A percentile compares a stretch with the other conserved stretches of the same genome.
phyloP scores from a whole-genome alignment of 2,113 vertebrate genomes.

The Microtus pennsylvanicus region DNA sequence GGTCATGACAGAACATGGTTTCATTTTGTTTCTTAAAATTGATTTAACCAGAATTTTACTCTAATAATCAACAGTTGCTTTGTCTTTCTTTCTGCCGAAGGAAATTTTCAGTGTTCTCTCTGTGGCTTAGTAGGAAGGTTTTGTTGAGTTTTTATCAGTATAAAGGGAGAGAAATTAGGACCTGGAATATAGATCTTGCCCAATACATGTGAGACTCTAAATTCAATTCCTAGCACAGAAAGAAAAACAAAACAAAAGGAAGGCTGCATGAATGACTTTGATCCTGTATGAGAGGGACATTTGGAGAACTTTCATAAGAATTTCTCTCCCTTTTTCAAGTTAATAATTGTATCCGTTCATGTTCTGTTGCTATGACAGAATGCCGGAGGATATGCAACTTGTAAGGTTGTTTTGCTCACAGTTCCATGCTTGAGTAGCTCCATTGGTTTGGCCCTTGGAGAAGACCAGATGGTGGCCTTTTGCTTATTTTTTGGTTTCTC shows the following conservation, averaged over 20 bases:
- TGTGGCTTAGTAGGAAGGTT: conserved; percentile 7
- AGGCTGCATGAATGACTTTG: neutral
- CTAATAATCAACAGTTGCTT: conserved; percentile 24
- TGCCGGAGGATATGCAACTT: neutral
- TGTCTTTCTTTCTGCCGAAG: conserved; percentile 23
- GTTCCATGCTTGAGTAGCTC: neutral
- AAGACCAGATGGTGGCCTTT: neutral
- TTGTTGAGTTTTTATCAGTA: neutral
- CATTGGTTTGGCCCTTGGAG: neutral
- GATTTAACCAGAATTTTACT: neutral
- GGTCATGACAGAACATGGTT: neutral
- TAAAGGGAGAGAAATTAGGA: neutral
- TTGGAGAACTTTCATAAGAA: neutral
- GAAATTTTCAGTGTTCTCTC: conserved; percentile 26
- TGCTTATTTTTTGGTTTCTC: neutral
- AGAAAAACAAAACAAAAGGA: neutral
- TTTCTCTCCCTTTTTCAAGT: conserved; percentile 19
- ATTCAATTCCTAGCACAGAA: neutral
- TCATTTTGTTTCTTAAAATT: conserved; percentile 26
- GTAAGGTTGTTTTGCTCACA: neutral
- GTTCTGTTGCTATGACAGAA: neutral
- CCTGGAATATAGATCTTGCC: too few relatives aligned
- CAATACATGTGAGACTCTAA: neutral
- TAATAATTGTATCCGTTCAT: neutral
- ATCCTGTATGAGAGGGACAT: neutral